phyloP scores from a whole-genome alignment of 2,888 invertebrate genomes.

The Tipula unca region DNA sequence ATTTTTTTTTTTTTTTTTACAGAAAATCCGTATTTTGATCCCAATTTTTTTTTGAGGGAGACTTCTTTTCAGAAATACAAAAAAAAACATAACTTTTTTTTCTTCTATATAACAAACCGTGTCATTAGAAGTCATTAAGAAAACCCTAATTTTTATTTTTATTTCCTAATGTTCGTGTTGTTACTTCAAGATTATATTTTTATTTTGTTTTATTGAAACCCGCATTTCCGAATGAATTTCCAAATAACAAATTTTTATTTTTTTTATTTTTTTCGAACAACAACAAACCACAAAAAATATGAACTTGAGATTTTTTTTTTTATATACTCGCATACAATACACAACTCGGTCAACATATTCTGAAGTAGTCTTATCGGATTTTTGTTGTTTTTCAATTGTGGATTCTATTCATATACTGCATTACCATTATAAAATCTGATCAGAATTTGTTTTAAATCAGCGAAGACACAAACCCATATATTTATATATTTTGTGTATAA shows the following conservation, averaged over 20 bases:
- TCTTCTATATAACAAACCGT: background rate
- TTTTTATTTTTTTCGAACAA: background rate
- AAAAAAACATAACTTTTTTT: background rate
- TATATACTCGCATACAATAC: too few species aligned
- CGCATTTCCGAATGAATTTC: constrained; percentile 9
- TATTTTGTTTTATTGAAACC: background rate
- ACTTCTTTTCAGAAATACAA: background rate
- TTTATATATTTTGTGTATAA: too few species aligned
- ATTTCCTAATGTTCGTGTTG: constrained; percentile 18
- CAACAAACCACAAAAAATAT: too few species aligned
- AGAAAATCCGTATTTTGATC: constrained; percentile 3
- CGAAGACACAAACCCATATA: background rate
- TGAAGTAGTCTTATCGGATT: background rate
- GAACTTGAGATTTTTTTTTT: constrained; percentile 9
- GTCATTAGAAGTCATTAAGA: constrained; percentile 18
- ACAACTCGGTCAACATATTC: background rate
- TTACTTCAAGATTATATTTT: background rate
- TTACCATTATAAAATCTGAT: background rate
- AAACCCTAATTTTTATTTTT: constrained; percentile 15
- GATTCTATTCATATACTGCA: background rate
- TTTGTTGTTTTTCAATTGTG: background rate
- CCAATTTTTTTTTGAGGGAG: background rate
- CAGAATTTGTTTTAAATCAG: background rate
- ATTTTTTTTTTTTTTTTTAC: background rate
- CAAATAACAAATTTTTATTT: background rate